A percentile compares a stretch with the other conserved stretches of the same genome.
Conservation (phyloP, 1,140 invertebrate genomes). For the Zaprionus gabonicus region DNA sequence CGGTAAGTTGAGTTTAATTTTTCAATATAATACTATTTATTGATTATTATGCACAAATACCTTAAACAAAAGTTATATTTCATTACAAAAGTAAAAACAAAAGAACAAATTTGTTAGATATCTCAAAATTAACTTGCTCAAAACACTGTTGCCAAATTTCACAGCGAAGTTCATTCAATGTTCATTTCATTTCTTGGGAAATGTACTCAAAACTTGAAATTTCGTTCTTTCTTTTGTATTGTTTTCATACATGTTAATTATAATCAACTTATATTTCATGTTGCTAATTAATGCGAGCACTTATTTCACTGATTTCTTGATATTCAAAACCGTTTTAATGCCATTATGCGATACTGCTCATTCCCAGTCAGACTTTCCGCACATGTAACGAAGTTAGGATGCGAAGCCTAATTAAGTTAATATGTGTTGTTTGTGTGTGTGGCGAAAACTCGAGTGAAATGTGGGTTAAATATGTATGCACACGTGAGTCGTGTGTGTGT, state of each 20-base stretch:
- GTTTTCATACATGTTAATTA: neutral
- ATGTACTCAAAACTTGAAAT: constrained; percentile 1
- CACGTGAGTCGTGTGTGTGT: constrained; percentile 2
- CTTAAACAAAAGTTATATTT: constrained; percentile 20
- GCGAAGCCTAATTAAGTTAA: constrained; percentile 64
- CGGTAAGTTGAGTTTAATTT: constrained; percentile 31
- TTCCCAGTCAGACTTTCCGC: constrained; percentile 28
- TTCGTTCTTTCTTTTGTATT: neutral
- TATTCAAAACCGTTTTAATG: constrained; percentile 7
- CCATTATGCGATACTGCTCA: neutral
- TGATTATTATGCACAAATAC: constrained; percentile 10
- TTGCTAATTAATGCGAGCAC: constrained; percentile 10
- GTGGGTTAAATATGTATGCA: constrained; percentile 32
- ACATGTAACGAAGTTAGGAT: constrained; percentile 51
- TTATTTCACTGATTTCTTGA: neutral
- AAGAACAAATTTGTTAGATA: neutral
- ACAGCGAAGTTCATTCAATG: neutral
- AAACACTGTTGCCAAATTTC: constrained; percentile 16
- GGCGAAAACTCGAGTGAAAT: constrained; percentile 20
- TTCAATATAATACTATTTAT: constrained; percentile 18
- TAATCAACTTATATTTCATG: constrained; percentile 2
- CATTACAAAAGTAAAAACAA: neutral
- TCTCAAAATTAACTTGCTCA: neutral
- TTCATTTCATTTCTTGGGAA: neutral
- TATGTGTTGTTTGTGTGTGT: constrained; percentile 46